Percentiles rank a stretch among this genome's conserved stretches.
phyloP scores from a whole-genome alignment of 1,140 invertebrate species.

The Panulirus ornatus region DNA sequence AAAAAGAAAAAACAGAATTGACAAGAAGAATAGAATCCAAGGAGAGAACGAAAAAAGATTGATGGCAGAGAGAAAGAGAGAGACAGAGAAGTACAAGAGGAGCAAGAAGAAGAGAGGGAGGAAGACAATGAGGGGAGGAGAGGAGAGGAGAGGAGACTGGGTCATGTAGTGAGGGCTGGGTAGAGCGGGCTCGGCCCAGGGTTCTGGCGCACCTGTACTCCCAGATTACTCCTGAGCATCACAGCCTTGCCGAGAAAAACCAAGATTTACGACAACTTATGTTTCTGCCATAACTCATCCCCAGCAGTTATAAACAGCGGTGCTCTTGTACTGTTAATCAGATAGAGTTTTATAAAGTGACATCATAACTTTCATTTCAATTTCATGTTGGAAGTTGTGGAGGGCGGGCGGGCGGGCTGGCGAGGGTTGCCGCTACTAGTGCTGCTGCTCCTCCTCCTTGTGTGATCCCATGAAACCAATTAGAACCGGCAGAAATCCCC shows the following conservation, averaged over 20 bases:
- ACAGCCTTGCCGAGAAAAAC: too few relatives aligned
- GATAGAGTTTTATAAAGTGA: background rate
- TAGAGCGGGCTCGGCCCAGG: too few relatives aligned
- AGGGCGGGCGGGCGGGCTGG: background rate
- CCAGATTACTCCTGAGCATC: background rate
- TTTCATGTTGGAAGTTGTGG: background rate
- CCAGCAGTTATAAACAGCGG: background rate
- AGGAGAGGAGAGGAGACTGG: too few relatives aligned
- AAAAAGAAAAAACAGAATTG: too few relatives aligned
- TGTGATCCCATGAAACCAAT: conserved; percentile 4
- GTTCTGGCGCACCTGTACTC: too few relatives aligned
- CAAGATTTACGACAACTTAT: conserved; percentile 39
- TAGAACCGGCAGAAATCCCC: background rate
- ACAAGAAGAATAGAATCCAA: background rate
- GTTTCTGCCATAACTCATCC: background rate
- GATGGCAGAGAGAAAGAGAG: background rate
- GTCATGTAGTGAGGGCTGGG: too few relatives aligned
- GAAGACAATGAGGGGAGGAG: conserved; percentile 8
- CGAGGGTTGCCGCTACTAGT: background rate
- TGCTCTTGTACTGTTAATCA: background rate
- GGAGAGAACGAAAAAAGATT: background rate
- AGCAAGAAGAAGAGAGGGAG: background rate
- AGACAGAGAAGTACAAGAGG: conserved; percentile 35
- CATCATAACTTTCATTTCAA: background rate
- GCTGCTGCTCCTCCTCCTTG: too few relatives aligned